A percentile compares a stretch with the other conserved stretches of the same genome.
Evolutionary conservation across 2,797 vertebrate genomes (phyloP).

Genomic region (Rhadinocentrus ornatus): DNA sequence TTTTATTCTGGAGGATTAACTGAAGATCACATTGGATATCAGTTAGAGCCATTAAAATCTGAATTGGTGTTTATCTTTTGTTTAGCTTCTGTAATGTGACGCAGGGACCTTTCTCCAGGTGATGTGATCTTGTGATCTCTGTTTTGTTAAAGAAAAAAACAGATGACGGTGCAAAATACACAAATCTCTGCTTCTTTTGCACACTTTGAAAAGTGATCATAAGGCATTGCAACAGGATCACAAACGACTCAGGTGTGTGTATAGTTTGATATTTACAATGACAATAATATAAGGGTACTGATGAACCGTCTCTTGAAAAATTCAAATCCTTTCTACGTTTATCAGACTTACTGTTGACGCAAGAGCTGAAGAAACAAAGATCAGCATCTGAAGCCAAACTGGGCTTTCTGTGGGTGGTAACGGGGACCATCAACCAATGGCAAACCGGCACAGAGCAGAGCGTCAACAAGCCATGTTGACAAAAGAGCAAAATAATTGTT

Average conservation of each 20-base stretch:
- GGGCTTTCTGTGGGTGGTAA: conserved; percentile 51
- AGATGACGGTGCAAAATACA: conserved; percentile 46
- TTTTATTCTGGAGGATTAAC: not conserved
- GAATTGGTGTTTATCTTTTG: conserved; percentile 39
- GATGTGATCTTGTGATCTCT: conserved; percentile 33
- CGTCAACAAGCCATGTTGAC: conserved; percentile 62
- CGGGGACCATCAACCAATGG: conserved; percentile 39
- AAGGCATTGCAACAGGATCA: conserved; percentile 33
- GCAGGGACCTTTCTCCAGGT: conserved; percentile 42
- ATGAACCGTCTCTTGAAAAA: conserved; percentile 46
- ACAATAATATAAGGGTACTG: conserved; percentile 24
- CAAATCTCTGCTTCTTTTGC: conserved; percentile 42
- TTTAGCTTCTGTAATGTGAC: conserved; percentile 56
- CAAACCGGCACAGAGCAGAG: conserved; percentile 55
- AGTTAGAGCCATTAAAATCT: not conserved
- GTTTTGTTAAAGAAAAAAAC: conserved; percentile 32
- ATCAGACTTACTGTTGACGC: conserved; percentile 60
- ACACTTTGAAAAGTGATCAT: conserved; percentile 20
- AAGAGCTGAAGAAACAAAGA: conserved; percentile 50
- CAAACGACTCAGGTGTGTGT: conserved; percentile 33
- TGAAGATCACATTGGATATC: not conserved
- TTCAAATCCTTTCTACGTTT: conserved; percentile 54
- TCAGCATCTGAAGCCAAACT: conserved; percentile 59
- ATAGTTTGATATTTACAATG: conserved; percentile 26
- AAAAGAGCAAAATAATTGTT: conserved; percentile 65